Conservation (phyloP, 2,797 vertebrate species). For the Sarcophilus harrisii region DNA sequence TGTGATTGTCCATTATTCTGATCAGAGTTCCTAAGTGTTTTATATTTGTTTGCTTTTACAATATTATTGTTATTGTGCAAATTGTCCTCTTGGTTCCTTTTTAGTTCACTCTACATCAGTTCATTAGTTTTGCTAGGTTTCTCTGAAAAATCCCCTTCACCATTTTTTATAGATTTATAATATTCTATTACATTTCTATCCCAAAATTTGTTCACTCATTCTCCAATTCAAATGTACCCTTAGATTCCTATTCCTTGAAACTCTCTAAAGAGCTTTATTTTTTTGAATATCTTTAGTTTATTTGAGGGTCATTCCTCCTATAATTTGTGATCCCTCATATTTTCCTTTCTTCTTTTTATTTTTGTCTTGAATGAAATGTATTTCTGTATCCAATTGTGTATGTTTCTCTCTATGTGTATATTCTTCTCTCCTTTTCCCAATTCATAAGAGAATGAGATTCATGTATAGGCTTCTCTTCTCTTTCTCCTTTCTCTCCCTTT, state of each 20-base stretch:
- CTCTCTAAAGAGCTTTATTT: neutral
- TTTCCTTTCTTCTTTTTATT: neutral
- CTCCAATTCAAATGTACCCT: neutral
- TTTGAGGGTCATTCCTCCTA: neutral
- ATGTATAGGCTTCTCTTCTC: neutral
- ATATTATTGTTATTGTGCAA: neutral
- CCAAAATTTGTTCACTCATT: neutral
- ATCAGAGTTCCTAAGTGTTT: neutral
- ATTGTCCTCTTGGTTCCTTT: neutral
- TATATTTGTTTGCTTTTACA: neutral
- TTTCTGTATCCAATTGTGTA: neutral
- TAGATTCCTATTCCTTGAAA: neutral
- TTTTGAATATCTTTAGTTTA: neutral
- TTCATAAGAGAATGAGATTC: neutral
- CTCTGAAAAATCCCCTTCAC: neutral
- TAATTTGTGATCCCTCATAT: neutral
- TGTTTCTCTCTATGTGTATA: neutral
- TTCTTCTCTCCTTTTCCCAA: neutral
- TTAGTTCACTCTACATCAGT: neutral
- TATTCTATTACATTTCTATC: neutral
- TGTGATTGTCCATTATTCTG: neutral
- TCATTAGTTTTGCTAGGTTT: neutral
- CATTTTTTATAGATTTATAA: neutral
- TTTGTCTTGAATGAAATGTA: neutral
- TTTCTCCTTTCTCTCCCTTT: neutral